A percentile compares a stretch with the other conserved stretches of the same genome.
Conservation (phyloP, 2,113 vertebrate genomes). For the Mormyrus iriodes region DNA sequence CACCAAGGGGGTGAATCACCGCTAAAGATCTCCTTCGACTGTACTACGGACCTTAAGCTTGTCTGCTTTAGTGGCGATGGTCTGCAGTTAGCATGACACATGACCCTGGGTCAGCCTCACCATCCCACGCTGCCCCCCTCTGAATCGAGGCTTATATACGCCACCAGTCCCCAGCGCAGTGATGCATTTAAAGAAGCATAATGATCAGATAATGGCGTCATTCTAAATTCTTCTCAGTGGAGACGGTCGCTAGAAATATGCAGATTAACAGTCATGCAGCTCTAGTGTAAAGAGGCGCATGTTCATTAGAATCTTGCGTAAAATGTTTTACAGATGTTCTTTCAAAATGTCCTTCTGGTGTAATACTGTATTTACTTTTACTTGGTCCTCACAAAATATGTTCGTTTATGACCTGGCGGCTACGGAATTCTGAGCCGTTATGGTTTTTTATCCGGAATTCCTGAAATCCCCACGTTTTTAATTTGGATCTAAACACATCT, state of each 20-base stretch:
- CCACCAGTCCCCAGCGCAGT: background rate
- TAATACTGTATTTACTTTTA: background rate
- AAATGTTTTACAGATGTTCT: slow-evolving; percentile 1
- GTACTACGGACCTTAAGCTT: background rate
- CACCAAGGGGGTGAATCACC: background rate
- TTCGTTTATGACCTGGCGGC: background rate
- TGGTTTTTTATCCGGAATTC: background rate
- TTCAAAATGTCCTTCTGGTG: background rate
- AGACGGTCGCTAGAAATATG: background rate
- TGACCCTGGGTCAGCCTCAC: background rate
- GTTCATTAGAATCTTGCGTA: background rate
- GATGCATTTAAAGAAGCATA: too few relatives aligned
- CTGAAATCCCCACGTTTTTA: background rate
- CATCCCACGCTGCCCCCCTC: background rate
- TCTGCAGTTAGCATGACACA: background rate
- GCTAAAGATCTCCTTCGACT: background rate
- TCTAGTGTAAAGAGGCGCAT: background rate
- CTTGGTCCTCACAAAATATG: background rate
- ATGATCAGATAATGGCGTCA: background rate
- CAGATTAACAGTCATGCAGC: background rate
- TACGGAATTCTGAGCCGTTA: background rate
- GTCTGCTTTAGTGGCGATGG: background rate
- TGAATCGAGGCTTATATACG: background rate
- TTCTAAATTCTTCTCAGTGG: background rate
- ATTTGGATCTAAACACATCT: slow-evolving; percentile 3